These are phyloP conservation scores for Monarcha castaneiventris DNA, from an alignment of 2,113 vertebrate species.

Conservation along the genomic window DNA sequence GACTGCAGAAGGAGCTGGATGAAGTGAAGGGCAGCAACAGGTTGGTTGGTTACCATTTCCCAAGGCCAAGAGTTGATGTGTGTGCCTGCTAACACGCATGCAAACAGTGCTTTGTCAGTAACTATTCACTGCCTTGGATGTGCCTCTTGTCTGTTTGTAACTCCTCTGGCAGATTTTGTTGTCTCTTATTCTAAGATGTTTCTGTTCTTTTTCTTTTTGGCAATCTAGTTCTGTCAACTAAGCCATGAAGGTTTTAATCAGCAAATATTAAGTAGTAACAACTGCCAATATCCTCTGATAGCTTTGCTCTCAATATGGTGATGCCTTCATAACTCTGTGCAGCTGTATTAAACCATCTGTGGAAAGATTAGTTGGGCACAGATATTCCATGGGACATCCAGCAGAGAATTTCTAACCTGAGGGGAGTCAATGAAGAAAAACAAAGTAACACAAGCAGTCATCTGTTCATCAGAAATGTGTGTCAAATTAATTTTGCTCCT, in stretches of 20 bases:
- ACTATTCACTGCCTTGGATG: constrained; percentile 3
- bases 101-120: constrained; percentile 41
- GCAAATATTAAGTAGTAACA: background rate
- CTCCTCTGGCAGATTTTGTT: background rate
- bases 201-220: constrained; percentile 14
- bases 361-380: background rate
- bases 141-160: background rate
- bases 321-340: background rate
- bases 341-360: background rate
- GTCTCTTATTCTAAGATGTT: background rate
- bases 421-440: background rate
- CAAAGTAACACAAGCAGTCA: background rate
- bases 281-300: background rate
- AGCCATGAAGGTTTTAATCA: background rate
- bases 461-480: background rate
- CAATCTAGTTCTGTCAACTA: background rate
- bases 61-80: background rate
- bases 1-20: constrained; percentile 86
- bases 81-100: background rate
- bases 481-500: background rate
- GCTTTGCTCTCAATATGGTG: background rate
- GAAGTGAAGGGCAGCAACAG: constrained; percentile 83
- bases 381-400: background rate
- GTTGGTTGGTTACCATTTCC: constrained; percentile 64
- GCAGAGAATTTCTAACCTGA: background rate